Percentiles rank a stretch among this genome's conserved stretches.
Evolutionary conservation across 2,888 invertebrate genomes (phyloP).

Genomic region (Elysia crispata): DNA sequence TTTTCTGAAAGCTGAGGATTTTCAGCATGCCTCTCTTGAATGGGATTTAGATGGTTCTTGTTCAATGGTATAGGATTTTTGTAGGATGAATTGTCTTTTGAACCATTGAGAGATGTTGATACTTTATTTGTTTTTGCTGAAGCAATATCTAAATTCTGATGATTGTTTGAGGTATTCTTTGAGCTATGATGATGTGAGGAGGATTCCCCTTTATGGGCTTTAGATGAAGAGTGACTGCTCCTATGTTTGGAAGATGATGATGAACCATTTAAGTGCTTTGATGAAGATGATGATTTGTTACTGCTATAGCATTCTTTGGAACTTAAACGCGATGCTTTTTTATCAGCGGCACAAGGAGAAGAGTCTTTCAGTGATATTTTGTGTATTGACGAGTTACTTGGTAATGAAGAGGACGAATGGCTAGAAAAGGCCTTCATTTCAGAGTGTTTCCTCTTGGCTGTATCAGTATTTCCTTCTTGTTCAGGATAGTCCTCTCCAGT

Average conservation of each 20-base stretch:
- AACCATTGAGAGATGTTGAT: neutral
- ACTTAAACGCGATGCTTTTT: neutral
- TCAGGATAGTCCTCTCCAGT: neutral
- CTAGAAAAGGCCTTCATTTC: neutral
- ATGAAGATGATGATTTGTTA: neutral
- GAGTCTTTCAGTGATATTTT: neutral
- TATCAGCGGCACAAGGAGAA: neutral
- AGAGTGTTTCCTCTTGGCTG: neutral
- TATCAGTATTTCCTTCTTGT: neutral
- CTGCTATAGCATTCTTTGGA: neutral
- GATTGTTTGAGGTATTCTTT: too few relatives aligned
- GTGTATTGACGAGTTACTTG: neutral
- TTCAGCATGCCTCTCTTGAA: conserved; percentile 35
- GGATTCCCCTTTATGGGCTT: too few relatives aligned
- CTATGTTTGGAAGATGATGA: neutral
- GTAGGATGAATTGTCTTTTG: conserved; percentile 6
- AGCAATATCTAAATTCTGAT: neutral
- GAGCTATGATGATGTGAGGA: too few relatives aligned
- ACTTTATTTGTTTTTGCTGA: conserved; percentile 21
- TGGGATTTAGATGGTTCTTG: conserved; percentile 49
- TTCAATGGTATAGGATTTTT: conserved; percentile 31
- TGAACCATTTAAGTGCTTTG: neutral
- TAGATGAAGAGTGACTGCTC: neutral
- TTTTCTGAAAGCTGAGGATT: conserved; percentile 4
- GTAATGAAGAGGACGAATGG: conserved; percentile 9